Base-by-base conservation (phyloP, 2,113 vertebrate species). In the Sterna hirundo region DNA sequence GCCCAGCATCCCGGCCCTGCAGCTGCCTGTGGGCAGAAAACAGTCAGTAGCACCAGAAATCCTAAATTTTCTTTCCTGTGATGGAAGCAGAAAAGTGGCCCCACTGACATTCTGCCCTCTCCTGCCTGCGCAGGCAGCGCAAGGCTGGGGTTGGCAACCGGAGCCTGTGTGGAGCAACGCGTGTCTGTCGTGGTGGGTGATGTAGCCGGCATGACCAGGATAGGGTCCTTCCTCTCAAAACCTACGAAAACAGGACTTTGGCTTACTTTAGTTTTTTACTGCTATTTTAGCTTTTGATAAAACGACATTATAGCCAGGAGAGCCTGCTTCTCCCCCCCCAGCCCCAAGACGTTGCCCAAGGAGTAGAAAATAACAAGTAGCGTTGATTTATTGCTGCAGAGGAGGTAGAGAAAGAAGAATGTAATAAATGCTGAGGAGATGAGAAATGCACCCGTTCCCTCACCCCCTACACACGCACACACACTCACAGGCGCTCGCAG, bases 361-460 rank as follows among this genome's bases (percentile, higher is more conserved):
- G 58, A 77, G 69, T 25, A 94, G 89, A 70, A 88, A 95, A 70
- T 88, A 94, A 83, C 85, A 80, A 94, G 80, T 74, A 81, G 60
- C 79, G 47, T 51, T 87, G 90, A 94, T 95, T 96, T 96, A 95
- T 84, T 92, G 58, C 70, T 92, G 86, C 90, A 94, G 90, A 90
- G 84, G 82, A 97, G 88, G 76, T 76, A 93, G 61, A 96, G 88
- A 92, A 96, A 93, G 32, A 93, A 71, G 92, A 95, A 84, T 93
- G 91, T 71, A 95, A 97, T 97, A 94, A 97, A 96, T 88, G 96
- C 94, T 80, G 94, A 96, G 95, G 85, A 87, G 68, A 96, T 86
- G 79, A 95, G 86, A 85, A 94, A 93, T 78, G 78, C 60, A 86
- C 78, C 65, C 38, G 0, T 75, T 92, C 52, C 75, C 85, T 94